Conservation (phyloP, 2,797 vertebrate species). For the Delichon dasypus region DNA sequence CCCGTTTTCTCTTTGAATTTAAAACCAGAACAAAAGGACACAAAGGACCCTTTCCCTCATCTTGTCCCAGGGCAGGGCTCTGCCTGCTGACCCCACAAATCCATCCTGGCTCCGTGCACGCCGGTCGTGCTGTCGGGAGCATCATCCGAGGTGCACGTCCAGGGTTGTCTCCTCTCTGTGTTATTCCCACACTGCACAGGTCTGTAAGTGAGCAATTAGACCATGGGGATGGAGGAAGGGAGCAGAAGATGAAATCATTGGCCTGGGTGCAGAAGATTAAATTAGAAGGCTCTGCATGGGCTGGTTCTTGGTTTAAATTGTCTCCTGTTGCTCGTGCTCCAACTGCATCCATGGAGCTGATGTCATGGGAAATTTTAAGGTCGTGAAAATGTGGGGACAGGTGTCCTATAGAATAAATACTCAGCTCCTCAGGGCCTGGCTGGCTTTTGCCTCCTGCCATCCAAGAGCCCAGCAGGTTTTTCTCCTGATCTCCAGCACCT, state of each 20-base stretch:
- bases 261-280: background rate
- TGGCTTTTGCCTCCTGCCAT: slow-evolving; percentile 2
- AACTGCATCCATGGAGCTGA: background rate
- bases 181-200: background rate
- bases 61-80: background rate
- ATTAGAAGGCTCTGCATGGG: background rate
- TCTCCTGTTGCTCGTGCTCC: background rate
- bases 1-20: background rate
- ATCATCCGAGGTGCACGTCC: background rate
- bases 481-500: slow-evolving; percentile 48
- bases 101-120: background rate
- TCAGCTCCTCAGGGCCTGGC: background rate
- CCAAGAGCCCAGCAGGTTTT: slow-evolving; percentile 31
- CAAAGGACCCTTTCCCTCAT: background rate
- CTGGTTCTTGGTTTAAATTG: background rate
- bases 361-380: slow-evolving; percentile 28
- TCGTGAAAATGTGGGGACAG: background rate
- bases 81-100: background rate
- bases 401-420: background rate
- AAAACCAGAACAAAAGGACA: background rate
- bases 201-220: slow-evolving; percentile 20
- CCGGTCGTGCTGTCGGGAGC: background rate
- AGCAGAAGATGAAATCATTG: background rate
- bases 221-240: background rate
- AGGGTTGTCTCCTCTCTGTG: background rate